Base-by-base conservation (phyloP, 2,113 vertebrate species). In the Saimiri boliviensis region DNA sequence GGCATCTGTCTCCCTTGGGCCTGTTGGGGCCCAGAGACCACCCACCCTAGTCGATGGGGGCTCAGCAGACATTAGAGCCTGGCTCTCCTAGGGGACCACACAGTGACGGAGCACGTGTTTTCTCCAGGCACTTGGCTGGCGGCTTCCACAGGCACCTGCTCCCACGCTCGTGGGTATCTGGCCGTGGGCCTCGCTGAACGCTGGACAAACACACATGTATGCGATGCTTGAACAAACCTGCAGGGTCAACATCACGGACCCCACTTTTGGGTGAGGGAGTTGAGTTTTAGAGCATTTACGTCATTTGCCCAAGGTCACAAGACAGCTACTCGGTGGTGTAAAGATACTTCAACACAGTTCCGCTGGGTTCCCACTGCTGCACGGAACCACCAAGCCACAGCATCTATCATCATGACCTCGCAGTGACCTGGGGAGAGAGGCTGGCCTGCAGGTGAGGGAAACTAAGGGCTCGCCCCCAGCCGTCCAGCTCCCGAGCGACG, bases 21-120 rank as follows among this genome's bases (percentile, higher is more conserved):
- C 58, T 13, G 5, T 8, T 45, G 7, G 52, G 12, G 14, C 27
- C 21, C 56, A 35, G 66, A 42, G 77, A 49, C 40, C 4, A 20
- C 54, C 8, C 7, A 16, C 12, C 8, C 42, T 0, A 0, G 45
- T 10, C 32, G 0, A 32, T 11, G 8, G 19, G 77, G 56, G 12
- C n/a, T 86, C 23, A 0, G 20, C 4, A n/a, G 58, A 5, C 27
- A 5, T 6, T 25, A 1, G 47, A 49, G 10, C 35, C 1, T 0
- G 32, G 32, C 49, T 71, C 4, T 6, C 16, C n/a, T 19, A 0
- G 0, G 12, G 8, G 14, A 9, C 10, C 8, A 9, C n/a, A 11
- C 4, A 0, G 0, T 66, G 25, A 6, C 0, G 0, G 3, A 27
- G 47, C 20, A 23, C 12, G 16, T 12, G 6, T 25, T 25, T 9